A percentile compares a stretch with the other conserved stretches of the same genome.
These are phyloP conservation scores for Notolepis coatsorum DNA, from an alignment of 2,797 vertebrate genomes.

Conservation along the genomic window DNA sequence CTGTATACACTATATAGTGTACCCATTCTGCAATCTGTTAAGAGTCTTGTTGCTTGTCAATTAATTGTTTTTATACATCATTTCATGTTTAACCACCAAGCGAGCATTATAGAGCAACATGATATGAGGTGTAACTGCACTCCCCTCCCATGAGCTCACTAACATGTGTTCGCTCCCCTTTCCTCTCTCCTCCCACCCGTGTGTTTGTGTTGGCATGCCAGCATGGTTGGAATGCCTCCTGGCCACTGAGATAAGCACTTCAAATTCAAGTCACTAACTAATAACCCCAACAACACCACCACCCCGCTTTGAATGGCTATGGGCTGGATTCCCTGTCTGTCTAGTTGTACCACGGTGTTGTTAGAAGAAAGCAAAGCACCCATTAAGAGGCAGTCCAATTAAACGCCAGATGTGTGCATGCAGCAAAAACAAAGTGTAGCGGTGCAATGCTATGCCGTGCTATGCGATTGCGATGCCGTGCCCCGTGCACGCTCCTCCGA, in stretches of 20 bases:
- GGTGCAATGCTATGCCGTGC: too few relatives aligned
- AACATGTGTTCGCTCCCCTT: neutral
- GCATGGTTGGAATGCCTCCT: slow-evolving; percentile 24
- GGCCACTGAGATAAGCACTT: slow-evolving; percentile 43
- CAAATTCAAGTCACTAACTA: slow-evolving; percentile 27
- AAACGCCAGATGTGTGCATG: slow-evolving; percentile 8
- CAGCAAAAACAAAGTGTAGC: neutral
- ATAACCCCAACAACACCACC: slow-evolving; percentile 22
- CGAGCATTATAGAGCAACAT: too few relatives aligned
- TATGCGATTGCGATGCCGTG: too few relatives aligned
- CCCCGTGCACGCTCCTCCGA: too few relatives aligned
- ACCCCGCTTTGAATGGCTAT: neutral
- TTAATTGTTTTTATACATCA: slow-evolving; percentile 21
- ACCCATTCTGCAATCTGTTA: too few relatives aligned
- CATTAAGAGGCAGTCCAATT: neutral
- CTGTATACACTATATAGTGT: too few relatives aligned
- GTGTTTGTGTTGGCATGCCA: slow-evolving; percentile 47
- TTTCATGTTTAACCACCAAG: too few relatives aligned
- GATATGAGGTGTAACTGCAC: too few relatives aligned
- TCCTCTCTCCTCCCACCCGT: neutral
- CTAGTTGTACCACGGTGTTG: slow-evolving; percentile 1
- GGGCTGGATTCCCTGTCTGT: neutral
- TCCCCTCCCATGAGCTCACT: neutral
- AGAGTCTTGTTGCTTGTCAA: too few relatives aligned
- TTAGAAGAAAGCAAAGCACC: neutral